Conservation (phyloP, 2,113 vertebrate genomes). For the Pterocles burchelli region DNA sequence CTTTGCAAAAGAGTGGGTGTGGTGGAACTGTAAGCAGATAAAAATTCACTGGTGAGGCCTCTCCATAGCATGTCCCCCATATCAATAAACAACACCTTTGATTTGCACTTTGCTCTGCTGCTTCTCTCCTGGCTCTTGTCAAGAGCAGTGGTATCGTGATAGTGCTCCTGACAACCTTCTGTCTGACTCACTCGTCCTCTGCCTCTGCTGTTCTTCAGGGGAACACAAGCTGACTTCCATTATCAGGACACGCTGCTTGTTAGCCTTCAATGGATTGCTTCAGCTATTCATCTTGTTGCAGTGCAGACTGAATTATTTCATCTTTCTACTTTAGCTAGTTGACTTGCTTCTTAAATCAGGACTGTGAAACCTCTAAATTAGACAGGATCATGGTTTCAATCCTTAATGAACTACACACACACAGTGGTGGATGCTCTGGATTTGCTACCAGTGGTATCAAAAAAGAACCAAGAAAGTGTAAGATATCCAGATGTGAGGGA, state of each 20-base stretch:
- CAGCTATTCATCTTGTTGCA: background rate
- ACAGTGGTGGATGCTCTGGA: background rate
- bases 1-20: background rate
- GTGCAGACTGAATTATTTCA: background rate
- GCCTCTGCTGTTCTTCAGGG: background rate
- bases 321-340: background rate
- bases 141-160: background rate
- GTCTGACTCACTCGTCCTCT: background rate
- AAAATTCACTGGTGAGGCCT: background rate
- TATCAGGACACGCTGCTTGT: background rate
- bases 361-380: background rate
- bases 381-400: background rate
- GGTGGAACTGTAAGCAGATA: background rate
- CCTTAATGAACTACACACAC: background rate
- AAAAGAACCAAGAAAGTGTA: background rate
- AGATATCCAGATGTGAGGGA: background rate
- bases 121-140: background rate
- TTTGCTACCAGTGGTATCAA: background rate
- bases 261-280: background rate
- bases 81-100: background rate
- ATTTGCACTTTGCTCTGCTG: background rate
- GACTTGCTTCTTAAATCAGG: background rate
- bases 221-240: background rate
- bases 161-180: background rate
- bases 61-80: fast-evolving